A percentile compares a stretch with the other conserved stretches of the same genome.
phyloP scores from a whole-genome alignment of 2,113 vertebrate genomes.

The Vulpes ferrilata region DNA sequence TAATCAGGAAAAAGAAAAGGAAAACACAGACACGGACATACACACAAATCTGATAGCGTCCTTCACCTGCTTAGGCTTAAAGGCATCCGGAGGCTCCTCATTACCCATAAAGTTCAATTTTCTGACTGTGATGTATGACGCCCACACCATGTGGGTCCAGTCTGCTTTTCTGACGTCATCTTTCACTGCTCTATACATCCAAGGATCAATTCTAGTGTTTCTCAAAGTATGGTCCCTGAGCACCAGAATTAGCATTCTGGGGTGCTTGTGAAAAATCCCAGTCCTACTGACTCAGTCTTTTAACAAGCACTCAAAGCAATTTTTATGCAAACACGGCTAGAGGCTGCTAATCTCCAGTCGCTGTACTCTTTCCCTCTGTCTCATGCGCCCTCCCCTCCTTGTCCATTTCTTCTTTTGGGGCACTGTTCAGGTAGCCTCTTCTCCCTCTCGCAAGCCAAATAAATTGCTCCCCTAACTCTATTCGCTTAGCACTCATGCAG shows the following conservation, averaged over 20 bases:
- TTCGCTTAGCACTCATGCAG: not conserved
- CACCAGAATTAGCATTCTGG: not conserved
- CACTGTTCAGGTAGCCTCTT: not conserved
- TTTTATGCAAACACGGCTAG: not conserved
- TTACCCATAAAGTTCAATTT: not conserved
- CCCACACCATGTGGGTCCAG: not conserved
- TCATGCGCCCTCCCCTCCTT: not conserved
- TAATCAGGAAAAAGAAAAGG: not conserved
- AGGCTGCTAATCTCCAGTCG: fast-evolving
- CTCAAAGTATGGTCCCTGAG: not conserved
- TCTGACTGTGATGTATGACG: not conserved
- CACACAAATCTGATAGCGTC: not conserved
- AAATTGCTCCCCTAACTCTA: not conserved
- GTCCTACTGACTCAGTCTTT: not conserved
- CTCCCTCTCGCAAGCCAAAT: not conserved
- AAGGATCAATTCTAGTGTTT: not conserved
- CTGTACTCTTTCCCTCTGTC: no score
- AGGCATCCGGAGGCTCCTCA: not conserved
- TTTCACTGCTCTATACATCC: not conserved
- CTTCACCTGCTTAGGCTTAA: not conserved
- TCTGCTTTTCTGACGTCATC: not conserved
- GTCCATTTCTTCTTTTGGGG: not conserved
- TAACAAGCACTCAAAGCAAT: not conserved
- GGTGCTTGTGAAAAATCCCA: not conserved
- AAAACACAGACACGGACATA: not conserved